These are phyloP conservation scores for Nezara viridula DNA, from an alignment of 2,888 invertebrate genomes.

Conservation along the genomic window DNA sequence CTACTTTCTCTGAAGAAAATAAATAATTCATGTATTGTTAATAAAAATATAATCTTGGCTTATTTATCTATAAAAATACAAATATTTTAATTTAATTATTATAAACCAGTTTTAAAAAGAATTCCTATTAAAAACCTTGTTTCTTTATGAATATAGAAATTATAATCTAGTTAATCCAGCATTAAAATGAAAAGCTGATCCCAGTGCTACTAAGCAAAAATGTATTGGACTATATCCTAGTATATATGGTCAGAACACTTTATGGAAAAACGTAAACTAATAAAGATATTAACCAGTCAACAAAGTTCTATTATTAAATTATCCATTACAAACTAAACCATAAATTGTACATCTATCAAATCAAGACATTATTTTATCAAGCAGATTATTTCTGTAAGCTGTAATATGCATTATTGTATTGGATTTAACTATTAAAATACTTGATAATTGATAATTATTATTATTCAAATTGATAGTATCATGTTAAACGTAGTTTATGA, in stretches of 20 bases:
- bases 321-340: not conserved
- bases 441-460: too few relatives aligned
- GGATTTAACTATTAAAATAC: not conserved
- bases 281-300: not conserved
- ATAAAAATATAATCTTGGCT: not conserved
- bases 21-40: not conserved
- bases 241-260: too few relatives aligned
- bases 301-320: not conserved
- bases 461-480: too few relatives aligned
- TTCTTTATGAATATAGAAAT: not conserved
- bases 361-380: too few relatives aligned
- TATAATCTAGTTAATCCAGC: too few relatives aligned
- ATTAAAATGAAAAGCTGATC: not conserved
- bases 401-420: not conserved
- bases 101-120: not conserved
- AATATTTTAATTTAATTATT: not conserved
- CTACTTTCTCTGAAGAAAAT: not conserved
- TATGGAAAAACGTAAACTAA: not conserved
- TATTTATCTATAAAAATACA: not conserved
- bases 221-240: too few relatives aligned
- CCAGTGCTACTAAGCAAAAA: too few relatives aligned
- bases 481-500: too few relatives aligned
- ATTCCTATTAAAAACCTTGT: not conserved
- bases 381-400: not conserved
- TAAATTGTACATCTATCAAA: not conserved